Percentiles rank a stretch among this genome's conserved stretches.
phyloP scores from a whole-genome alignment of 2,888 invertebrate species.

The Microctonus brassicae region DNA sequence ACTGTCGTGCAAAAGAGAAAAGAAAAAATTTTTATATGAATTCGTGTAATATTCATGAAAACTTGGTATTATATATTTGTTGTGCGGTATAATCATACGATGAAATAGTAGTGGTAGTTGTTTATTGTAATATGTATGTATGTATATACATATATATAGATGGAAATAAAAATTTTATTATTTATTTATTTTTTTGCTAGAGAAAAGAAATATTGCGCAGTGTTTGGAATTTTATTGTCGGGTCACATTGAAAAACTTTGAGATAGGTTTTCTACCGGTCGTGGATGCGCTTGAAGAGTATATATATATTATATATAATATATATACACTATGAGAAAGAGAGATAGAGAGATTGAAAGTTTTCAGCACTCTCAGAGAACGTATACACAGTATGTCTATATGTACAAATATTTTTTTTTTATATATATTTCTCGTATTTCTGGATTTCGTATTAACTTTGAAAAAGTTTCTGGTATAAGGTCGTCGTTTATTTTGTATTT shows the following conservation, averaged over 20 bases:
- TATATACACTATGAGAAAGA: background rate
- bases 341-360: background rate
- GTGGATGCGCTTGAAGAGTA: background rate
- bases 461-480: conserved; percentile 4
- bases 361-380: background rate
- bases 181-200: background rate
- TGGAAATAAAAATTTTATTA: background rate
- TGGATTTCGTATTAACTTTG: conserved; percentile 28
- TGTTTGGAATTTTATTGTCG: conserved; percentile 29
- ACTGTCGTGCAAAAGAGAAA: background rate
- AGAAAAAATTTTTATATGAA: background rate
- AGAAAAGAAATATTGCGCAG: conserved; percentile 19
- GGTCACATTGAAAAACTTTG: conserved; percentile 36
- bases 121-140: too few species aligned
- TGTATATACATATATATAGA: too few species aligned
- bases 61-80: background rate
- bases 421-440: conserved; percentile 21
- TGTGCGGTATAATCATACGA: background rate
- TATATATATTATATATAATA: background rate
- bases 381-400: background rate
- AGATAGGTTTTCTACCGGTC: conserved; percentile 26
- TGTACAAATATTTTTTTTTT: background rate
- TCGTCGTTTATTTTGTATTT: conserved; percentile 9
- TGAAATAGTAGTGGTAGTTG: background rate
- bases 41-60: background rate